Percentiles rank a stretch among this genome's conserved stretches.
Evolutionary conservation across 1,140 invertebrate species (phyloP).

Genomic region (Hermetia illucens): DNA sequence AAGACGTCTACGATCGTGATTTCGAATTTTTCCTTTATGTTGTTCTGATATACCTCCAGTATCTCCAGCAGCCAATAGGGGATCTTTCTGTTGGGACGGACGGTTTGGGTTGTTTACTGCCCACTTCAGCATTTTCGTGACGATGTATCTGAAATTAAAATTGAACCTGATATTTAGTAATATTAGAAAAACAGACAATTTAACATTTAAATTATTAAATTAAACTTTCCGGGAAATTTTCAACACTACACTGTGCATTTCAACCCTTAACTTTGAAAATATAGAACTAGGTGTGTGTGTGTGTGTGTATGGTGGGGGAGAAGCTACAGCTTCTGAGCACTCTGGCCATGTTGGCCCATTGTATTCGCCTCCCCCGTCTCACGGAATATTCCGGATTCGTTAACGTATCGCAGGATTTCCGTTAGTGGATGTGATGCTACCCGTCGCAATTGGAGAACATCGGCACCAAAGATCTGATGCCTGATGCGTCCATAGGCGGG

Average conservation of each 20-base stretch:
- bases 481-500: no score
- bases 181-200: not conserved
- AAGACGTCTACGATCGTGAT: not conserved
- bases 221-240: not conserved
- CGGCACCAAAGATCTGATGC: no score
- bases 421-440: no score
- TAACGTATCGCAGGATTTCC: no score
- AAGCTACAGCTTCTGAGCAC: no score
- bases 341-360: no score
- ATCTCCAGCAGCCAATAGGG: not conserved
- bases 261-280: not conserved
- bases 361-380: no score
- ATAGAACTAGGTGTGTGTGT: not conserved
- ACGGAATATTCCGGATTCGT: no score
- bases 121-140: slow-evolving; percentile 26
- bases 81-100: slow-evolving; percentile 9
- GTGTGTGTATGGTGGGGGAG: no score
- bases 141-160: not conserved
- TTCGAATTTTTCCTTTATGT: not conserved
- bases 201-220: not conserved
- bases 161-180: not conserved
- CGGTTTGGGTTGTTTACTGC: slow-evolving; percentile 21
- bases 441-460: no score
- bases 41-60: not conserved
- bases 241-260: not conserved